These are phyloP conservation scores for Lycaena phlaeas DNA, from an alignment of 2,888 invertebrate genomes.

Conservation along the genomic window DNA sequence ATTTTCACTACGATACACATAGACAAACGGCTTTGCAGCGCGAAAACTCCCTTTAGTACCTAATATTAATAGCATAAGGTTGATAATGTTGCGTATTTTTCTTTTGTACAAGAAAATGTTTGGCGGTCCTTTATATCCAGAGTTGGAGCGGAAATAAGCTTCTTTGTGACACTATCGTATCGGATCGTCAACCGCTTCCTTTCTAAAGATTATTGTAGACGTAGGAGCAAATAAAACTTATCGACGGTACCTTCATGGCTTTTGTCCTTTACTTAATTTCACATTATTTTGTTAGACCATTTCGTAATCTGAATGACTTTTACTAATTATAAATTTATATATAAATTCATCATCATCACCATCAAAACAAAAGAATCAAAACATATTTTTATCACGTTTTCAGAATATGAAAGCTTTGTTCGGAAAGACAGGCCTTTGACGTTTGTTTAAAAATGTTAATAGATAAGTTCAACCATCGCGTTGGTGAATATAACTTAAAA, in stretches of 20 bases:
- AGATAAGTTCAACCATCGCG: too few relatives aligned
- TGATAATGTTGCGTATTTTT: constrained; percentile 18
- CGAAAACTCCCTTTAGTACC: constrained; percentile 13
- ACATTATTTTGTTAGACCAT: neutral
- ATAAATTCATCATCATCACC: too few relatives aligned
- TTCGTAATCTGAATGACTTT: neutral
- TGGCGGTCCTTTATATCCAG: constrained; percentile 43
- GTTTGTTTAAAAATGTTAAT: too few relatives aligned
- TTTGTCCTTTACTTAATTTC: constrained; percentile 11
- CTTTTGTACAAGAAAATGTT: constrained; percentile 29
- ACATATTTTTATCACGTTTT: too few relatives aligned
- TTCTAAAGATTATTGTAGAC: constrained; percentile 63
- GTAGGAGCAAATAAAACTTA: constrained; percentile 60
- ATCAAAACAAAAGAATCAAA: too few relatives aligned
- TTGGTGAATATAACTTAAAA: too few relatives aligned
- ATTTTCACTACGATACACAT: constrained; percentile 60
- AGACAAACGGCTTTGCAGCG: constrained; percentile 30
- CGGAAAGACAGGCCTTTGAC: too few relatives aligned
- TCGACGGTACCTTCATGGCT: constrained; percentile 25
- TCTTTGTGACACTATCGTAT: constrained; percentile 68
- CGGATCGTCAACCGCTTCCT: constrained; percentile 66
- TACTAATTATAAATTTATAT: too few relatives aligned
- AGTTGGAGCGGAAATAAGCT: constrained; percentile 66
- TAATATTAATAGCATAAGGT: constrained; percentile 20
- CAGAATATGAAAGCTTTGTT: too few relatives aligned